Evolutionary conservation across 2,797 vertebrate species (phyloP).

Genomic region (Mus spretus): DNA sequence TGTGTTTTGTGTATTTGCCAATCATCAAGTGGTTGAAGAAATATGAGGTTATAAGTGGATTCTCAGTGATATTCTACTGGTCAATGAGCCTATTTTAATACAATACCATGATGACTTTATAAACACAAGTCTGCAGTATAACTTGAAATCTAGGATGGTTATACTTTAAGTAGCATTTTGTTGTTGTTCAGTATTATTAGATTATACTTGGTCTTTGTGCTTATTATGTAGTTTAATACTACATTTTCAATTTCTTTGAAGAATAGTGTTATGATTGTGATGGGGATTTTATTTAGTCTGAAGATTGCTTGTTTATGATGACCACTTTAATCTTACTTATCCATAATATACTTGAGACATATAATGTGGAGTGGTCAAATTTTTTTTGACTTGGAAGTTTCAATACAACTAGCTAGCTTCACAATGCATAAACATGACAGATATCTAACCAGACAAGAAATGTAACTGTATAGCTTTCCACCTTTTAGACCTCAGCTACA

Average conservation of each 20-base stretch:
- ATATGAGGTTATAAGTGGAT: neutral
- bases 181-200: neutral
- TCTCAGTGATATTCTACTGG: neutral
- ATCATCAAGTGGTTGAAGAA: neutral
- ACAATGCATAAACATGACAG: neutral
- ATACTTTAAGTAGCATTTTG: neutral
- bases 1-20: neutral
- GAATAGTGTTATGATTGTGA: neutral
- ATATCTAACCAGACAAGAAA: neutral
- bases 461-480: neutral
- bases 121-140: neutral
- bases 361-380: neutral
- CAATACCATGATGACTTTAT: neutral
- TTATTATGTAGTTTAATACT: neutral
- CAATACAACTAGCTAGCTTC: neutral
- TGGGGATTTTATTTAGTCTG: neutral
- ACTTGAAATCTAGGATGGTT: neutral
- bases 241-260: neutral
- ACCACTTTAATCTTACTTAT: neutral
- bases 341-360: neutral
- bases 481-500: neutral
- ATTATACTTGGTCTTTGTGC: neutral
- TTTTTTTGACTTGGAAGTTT: neutral
- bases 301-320: neutral
- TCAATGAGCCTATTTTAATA: neutral